Evolutionary conservation across 2,113 vertebrate species (phyloP).

Genomic region (Mobula birostris): DNA sequence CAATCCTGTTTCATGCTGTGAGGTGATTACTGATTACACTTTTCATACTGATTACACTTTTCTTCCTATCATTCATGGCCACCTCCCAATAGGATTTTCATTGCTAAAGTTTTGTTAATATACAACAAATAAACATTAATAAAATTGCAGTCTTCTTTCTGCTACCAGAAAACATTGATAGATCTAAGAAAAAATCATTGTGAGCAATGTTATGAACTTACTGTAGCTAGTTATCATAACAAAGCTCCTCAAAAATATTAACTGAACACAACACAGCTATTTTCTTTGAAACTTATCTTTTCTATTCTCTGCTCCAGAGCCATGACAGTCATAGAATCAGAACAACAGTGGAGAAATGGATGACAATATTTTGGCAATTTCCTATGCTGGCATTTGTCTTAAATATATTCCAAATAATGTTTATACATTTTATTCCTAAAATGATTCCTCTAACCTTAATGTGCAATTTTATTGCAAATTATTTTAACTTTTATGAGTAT

Average conservation of each 20-base stretch:
- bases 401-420: background rate
- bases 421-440: background rate
- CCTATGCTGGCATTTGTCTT: background rate
- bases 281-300: background rate
- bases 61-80: background rate
- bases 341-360: background rate
- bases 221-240: too few relatives aligned
- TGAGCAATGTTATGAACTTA: background rate
- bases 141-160: background rate
- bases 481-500: constrained; percentile 21
- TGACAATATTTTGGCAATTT: background rate
- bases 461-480: background rate
- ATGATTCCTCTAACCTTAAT: background rate
- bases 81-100: background rate
- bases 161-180: background rate
- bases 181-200: background rate
- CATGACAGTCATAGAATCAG: background rate
- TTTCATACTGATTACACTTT: background rate
- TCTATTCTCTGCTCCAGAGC: background rate
- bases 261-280: background rate
- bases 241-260: background rate
- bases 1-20: too few relatives aligned
- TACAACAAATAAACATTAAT: background rate
- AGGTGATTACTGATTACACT: too few relatives aligned
- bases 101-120: background rate